Conservation (phyloP, 2,797 vertebrate genomes). For the Choloepus didactylus region DNA sequence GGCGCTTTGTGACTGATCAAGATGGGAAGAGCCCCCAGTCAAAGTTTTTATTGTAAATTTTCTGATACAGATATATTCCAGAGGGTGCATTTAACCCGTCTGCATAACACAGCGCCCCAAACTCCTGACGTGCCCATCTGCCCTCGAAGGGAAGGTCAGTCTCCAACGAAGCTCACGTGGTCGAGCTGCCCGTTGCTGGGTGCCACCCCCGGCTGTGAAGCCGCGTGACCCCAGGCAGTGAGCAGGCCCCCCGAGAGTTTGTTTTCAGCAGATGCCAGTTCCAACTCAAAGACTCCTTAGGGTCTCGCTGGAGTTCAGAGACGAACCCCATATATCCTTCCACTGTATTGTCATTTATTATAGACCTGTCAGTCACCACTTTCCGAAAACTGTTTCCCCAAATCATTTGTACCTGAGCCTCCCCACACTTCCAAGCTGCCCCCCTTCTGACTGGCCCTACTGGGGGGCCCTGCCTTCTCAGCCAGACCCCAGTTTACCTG, state of each 20-base stretch:
- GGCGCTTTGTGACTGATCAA: too few relatives aligned
- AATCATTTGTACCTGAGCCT: fast-evolving
- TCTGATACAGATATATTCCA: fast-evolving
- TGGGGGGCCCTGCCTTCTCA: not conserved
- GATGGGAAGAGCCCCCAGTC: not conserved
- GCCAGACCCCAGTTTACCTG: fast-evolving
- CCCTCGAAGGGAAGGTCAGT: not conserved
- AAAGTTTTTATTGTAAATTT: too few relatives aligned
- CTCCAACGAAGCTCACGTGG: not conserved
- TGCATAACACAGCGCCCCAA: fast-evolving
- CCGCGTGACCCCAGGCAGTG: too few relatives aligned
- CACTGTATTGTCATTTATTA: fast-evolving
- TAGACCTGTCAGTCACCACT: fast-evolving
- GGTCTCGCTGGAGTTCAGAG: too few relatives aligned
- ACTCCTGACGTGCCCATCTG: fast-evolving
- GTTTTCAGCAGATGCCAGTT: too few relatives aligned
- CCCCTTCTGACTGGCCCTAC: not conserved
- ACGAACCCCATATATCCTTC: fast-evolving
- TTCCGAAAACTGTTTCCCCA: fast-evolving
- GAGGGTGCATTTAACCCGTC: fast-evolving
- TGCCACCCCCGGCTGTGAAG: fast-evolving
- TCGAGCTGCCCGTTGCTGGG: not conserved
- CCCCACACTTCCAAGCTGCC: fast-evolving
- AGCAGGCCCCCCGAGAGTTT: fast-evolving
- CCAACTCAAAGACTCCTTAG: too few relatives aligned